phyloP scores from a whole-genome alignment of 2,797 vertebrate genomes.

The Myotis daubentonii region DNA sequence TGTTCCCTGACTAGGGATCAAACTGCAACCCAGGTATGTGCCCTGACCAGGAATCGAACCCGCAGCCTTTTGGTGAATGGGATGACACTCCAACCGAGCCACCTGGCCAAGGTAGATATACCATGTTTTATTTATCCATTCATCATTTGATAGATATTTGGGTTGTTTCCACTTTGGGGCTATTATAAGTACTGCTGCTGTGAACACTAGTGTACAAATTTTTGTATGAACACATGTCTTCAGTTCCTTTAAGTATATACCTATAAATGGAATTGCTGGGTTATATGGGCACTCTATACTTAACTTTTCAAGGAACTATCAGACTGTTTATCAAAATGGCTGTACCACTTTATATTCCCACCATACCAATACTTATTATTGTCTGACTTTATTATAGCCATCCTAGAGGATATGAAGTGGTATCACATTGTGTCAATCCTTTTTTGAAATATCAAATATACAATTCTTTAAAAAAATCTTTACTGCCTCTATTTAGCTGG shows the following conservation, averaged over 20 bases:
- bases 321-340: neutral
- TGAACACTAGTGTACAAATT: neutral
- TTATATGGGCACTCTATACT: slow-evolving; percentile 11
- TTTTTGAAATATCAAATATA: slow-evolving; percentile 40
- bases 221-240: slow-evolving; percentile 28
- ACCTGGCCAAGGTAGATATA: neutral
- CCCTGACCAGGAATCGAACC: neutral
- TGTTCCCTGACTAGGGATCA: neutral
- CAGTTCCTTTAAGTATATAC: slow-evolving; percentile 9
- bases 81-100: neutral
- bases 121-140: slow-evolving; percentile 39
- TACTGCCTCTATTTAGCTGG: neutral
- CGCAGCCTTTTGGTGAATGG: neutral
- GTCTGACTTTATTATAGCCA: neutral
- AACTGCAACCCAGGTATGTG: neutral
- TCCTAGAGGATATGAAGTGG: neutral
- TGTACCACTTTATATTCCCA: neutral
- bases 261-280: slow-evolving; percentile 34
- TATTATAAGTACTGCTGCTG: slow-evolving; percentile 38
- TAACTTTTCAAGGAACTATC: neutral
- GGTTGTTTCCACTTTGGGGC: neutral
- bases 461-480: neutral
- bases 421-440: neutral
- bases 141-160: slow-evolving; percentile 8
- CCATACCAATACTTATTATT: neutral